A percentile compares a stretch with the other conserved stretches of the same genome.
Conservation (phyloP, 1,140 invertebrate genomes). For the Drosophila mayri region DNA sequence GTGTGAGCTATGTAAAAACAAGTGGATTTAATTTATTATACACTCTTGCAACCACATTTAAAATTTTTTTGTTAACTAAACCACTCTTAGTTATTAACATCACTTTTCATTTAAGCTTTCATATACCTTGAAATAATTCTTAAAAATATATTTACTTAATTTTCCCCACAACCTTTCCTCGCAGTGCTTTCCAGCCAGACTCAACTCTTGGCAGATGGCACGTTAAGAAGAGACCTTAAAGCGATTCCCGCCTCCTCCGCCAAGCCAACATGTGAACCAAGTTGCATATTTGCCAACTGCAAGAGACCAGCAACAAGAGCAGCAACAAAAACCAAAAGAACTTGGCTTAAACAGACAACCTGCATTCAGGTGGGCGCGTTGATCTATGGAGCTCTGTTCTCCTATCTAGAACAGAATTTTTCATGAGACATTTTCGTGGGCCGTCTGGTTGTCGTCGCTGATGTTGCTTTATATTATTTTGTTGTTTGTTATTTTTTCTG, state of each 20-base stretch:
- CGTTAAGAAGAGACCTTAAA: slow-evolving; percentile 18
- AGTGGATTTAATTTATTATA: too few relatives aligned
- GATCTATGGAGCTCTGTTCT: slow-evolving; percentile 62
- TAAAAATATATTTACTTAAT: too few relatives aligned
- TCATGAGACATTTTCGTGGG: slow-evolving; percentile 79
- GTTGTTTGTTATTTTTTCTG: slow-evolving; percentile 28
- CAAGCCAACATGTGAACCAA: slow-evolving; percentile 72
- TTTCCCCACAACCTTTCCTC: background rate
- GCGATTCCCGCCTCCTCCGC: slow-evolving; percentile 38
- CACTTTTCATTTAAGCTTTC: accelerated
- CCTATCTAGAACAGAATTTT: slow-evolving; percentile 81
- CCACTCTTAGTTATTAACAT: background rate
- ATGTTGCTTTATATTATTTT: slow-evolving; percentile 22
- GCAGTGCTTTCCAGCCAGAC: slow-evolving; percentile 8
- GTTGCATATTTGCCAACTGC: slow-evolving; percentile 57
- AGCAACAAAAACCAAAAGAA: slow-evolving; percentile 25
- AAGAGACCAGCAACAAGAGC: slow-evolving; percentile 17
- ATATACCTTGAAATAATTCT: background rate
- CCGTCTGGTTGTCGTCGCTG: slow-evolving; percentile 43
- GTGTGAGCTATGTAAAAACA: background rate
- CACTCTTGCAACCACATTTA: too few relatives aligned
- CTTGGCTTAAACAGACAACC: slow-evolving; percentile 35
- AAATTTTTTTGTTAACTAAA: background rate
- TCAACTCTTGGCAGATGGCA: slow-evolving; percentile 52
- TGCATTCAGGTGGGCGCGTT: slow-evolving; percentile 57